These are phyloP conservation scores for Ploceus nigricollis DNA, from an alignment of 2,113 vertebrate genomes.

Conservation along the genomic window DNA sequence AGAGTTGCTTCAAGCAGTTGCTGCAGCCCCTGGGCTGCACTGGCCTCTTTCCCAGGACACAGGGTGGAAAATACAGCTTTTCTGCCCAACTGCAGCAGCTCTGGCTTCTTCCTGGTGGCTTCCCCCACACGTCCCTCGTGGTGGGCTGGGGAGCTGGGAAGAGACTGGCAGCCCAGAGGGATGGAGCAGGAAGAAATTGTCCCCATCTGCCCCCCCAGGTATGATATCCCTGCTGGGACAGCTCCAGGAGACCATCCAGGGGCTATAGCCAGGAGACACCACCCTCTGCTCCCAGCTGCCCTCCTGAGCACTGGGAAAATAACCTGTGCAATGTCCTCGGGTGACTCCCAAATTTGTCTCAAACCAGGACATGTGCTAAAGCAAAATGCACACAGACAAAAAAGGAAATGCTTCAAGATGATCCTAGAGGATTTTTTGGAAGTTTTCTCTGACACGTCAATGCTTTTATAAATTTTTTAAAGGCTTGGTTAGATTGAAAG, in stretches of 20 bases:
- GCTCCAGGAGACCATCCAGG: background rate
- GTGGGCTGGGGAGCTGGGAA: background rate
- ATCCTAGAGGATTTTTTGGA: background rate
- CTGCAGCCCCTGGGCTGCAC: background rate
- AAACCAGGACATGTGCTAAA: background rate
- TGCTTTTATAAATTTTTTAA: background rate
- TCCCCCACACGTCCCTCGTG: fast-evolving
- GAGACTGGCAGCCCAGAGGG: background rate
- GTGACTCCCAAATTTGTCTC: background rate
- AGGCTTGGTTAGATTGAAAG: background rate
- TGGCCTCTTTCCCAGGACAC: background rate
- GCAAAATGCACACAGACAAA: background rate
- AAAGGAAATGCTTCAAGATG: background rate
- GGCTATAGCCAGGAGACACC: fast-evolving
- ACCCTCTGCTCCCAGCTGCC: background rate
- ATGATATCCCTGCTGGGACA: background rate
- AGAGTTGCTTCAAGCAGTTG: background rate
- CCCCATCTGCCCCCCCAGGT: fast-evolving
- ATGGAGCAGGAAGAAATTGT: background rate
- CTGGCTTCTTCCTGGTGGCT: background rate
- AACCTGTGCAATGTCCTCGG: background rate
- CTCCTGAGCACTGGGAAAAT: background rate
- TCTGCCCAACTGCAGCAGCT: background rate
- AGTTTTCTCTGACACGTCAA: background rate
- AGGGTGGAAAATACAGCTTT: background rate